Conservation (phyloP, 2,797 vertebrate species). For the Coilia nasus region DNA sequence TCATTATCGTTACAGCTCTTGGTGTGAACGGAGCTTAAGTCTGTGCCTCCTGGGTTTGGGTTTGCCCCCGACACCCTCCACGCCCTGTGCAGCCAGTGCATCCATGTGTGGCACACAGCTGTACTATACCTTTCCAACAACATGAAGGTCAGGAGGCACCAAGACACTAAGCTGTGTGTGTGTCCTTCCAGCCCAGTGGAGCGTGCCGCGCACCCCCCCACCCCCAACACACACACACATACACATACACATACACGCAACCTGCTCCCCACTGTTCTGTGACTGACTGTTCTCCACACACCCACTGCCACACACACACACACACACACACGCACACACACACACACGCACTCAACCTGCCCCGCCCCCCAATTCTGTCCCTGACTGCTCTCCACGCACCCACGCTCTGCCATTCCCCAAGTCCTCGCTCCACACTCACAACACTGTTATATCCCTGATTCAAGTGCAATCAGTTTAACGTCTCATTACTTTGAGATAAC, state of each 20-base stretch:
- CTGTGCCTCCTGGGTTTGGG: neutral
- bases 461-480: too few species aligned
- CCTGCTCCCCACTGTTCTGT: neutral
- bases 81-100: neutral
- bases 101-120: neutral
- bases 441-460: too few species aligned
- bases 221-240: too few species aligned
- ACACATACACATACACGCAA: neutral
- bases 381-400: neutral
- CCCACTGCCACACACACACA: too few species aligned
- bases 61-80: too few species aligned
- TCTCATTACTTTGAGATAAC: neutral
- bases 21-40: too few species aligned
- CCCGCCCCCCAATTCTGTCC: neutral
- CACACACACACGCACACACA: too few species aligned
- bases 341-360: neutral
- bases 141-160: neutral
- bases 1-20: too few species aligned
- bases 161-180: neutral
- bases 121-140: neutral
- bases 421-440: too few species aligned
- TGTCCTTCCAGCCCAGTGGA: neutral
- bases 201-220: neutral
- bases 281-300: neutral
- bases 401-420: too few species aligned